Evolutionary conservation across 2,113 vertebrate species (phyloP).

Genomic region (Natator depressus): DNA sequence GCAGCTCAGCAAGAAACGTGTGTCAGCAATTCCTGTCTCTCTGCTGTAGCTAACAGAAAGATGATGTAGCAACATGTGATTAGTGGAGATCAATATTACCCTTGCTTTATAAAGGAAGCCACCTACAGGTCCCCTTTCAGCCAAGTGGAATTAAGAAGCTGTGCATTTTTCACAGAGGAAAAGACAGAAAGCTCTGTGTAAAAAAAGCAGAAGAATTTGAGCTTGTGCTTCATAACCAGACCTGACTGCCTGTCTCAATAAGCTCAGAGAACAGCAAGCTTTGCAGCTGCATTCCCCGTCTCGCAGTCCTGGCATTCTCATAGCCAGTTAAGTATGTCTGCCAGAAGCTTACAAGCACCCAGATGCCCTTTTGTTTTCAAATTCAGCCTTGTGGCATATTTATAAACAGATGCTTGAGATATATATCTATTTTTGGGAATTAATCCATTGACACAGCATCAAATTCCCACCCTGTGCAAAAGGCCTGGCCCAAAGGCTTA

Average conservation of each 20-base stretch:
- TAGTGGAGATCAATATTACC: not conserved
- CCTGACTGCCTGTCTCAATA: accelerated
- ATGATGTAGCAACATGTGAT: not conserved
- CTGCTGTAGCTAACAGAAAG: not conserved
- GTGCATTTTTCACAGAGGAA: not conserved
- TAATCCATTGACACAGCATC: accelerated
- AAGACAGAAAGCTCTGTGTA: not conserved
- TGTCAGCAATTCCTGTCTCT: accelerated
- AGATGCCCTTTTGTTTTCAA: not conserved
- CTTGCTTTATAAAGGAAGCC: not conserved
- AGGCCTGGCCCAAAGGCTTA: not conserved
- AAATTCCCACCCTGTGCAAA: not conserved
- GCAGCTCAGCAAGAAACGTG: accelerated
- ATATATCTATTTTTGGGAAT: not conserved
- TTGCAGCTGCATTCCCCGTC: not conserved
- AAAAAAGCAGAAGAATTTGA: accelerated
- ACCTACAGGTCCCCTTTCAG: not conserved
- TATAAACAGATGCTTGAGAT: not conserved
- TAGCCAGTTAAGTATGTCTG: not conserved
- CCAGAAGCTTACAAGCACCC: not conserved
- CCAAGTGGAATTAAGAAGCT: not conserved
- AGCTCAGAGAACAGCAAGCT: accelerated
- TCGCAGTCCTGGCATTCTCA: accelerated
- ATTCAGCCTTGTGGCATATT: not conserved
- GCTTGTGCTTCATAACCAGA: accelerated